Evolutionary conservation across 2,797 vertebrate species (phyloP).

Genomic region (Otolemur crassicaudatus): DNA sequence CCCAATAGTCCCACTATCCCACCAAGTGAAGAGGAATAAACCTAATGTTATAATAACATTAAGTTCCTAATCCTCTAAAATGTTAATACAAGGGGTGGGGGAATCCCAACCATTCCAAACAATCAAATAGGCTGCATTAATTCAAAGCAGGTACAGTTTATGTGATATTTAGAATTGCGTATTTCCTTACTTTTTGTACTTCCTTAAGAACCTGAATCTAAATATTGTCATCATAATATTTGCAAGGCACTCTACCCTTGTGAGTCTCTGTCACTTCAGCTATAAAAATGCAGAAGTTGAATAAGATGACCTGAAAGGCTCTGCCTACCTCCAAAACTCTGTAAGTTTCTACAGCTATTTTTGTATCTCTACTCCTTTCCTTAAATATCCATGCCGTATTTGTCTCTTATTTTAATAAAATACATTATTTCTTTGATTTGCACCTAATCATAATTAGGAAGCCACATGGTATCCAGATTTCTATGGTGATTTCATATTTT

Average conservation of each 20-base stretch:
- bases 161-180: not conserved
- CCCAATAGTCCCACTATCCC: not conserved
- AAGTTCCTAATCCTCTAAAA: not conserved
- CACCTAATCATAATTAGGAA: not conserved
- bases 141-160: not conserved
- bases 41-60: no score
- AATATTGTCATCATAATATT: not conserved
- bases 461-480: not conserved
- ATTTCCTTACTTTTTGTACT: not conserved
- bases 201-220: not conserved
- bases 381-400: not conserved
- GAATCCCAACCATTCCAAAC: not conserved
- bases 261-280: not conserved
- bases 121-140: not conserved
- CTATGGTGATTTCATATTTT: not conserved
- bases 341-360: not conserved
- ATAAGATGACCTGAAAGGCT: not conserved
- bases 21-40: not conserved
- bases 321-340: not conserved
- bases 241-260: not conserved
- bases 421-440: not conserved
- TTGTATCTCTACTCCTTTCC: slow-evolving; percentile 1
- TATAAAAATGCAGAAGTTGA: not conserved
- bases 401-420: not conserved
- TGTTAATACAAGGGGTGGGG: not conserved